These are phyloP conservation scores for Scotopteryx bipunctaria DNA, from an alignment of 2,888 invertebrate genomes.

Conservation along the genomic window DNA sequence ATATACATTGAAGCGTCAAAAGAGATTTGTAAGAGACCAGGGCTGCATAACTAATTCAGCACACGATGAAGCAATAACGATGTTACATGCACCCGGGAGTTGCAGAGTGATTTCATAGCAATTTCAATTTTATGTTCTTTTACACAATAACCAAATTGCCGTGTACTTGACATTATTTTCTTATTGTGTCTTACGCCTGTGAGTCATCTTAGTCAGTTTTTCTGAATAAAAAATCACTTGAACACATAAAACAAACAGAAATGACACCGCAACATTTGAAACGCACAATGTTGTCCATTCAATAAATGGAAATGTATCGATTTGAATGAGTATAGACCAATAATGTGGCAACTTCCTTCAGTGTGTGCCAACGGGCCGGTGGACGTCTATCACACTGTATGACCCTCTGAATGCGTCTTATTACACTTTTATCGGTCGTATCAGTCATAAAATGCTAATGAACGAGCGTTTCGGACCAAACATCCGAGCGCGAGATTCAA, in stretches of 20 bases:
- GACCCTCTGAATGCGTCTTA: constrained; percentile 80
- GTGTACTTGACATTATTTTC: constrained; percentile 39
- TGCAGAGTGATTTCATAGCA: constrained; percentile 50
- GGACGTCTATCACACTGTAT: constrained; percentile 72
- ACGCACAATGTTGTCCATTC: constrained; percentile 61
- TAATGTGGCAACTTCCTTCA: constrained; percentile 70
- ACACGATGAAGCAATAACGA: constrained; percentile 68
- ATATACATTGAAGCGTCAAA: neutral
- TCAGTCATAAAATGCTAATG: constrained; percentile 83
- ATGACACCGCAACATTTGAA: constrained; percentile 56
- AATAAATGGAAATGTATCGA: constrained; percentile 66
- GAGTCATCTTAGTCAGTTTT: constrained; percentile 1
- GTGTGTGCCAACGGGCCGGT: constrained; percentile 64
- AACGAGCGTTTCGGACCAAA: constrained; percentile 80
- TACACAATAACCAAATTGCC: constrained; percentile 46
- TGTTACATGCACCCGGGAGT: constrained; percentile 50
- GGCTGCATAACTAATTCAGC: constrained; percentile 40
- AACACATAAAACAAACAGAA: constrained; percentile 61
- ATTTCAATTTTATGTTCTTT: constrained; percentile 56
- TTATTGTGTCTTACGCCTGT: constrained; percentile 22
- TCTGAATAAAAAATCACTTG: constrained; percentile 42
- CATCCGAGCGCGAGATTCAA: constrained; percentile 82
- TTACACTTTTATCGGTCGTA: constrained; percentile 82
- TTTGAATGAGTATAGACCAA: constrained; percentile 65
- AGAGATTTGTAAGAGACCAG: neutral